Evolutionary conservation across 2,888 invertebrate genomes (phyloP).

Genomic region (Euspilapteryx auroguttella): DNA sequence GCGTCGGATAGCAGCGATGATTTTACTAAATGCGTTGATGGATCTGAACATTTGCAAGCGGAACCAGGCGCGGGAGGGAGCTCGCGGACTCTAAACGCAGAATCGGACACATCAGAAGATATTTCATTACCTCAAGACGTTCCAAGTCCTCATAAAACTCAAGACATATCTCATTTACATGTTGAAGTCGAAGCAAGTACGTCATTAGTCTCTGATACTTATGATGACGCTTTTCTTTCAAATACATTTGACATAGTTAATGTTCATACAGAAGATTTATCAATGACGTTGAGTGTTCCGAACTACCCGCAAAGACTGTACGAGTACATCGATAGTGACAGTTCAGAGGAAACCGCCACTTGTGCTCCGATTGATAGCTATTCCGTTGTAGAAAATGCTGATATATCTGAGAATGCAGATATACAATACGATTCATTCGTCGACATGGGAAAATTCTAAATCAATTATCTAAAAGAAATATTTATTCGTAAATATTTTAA

Average conservation of each 20-base stretch:
- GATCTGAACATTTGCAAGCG: slow-evolving; percentile 30
- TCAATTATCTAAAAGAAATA: too few relatives aligned
- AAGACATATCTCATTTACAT: too few relatives aligned
- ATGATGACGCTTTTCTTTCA: slow-evolving; percentile 43
- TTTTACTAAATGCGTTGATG: slow-evolving; percentile 46
- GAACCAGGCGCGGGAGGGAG: slow-evolving; percentile 24
- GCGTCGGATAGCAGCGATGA: slow-evolving; percentile 45
- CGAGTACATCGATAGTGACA: slow-evolving; percentile 40
- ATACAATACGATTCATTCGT: slow-evolving; percentile 54
- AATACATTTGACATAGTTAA: slow-evolving; percentile 32
- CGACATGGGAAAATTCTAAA: slow-evolving; percentile 54
- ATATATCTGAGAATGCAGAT: slow-evolving; percentile 34
- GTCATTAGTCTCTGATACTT: too few relatives aligned
- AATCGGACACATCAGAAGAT: slow-evolving; percentile 39
- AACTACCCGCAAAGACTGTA: slow-evolving; percentile 15
- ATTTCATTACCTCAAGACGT: slow-evolving; percentile 19
- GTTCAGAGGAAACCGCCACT: slow-evolving; percentile 16
- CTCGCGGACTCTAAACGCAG: slow-evolving; percentile 40
- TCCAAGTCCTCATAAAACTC: neutral
- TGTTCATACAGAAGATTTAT: slow-evolving; percentile 22
- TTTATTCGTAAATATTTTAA: too few relatives aligned
- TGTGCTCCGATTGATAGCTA: slow-evolving; percentile 13
- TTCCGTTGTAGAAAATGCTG: slow-evolving; percentile 19
- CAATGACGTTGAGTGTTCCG: slow-evolving; percentile 8
- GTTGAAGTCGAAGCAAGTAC: too few relatives aligned